Evolutionary conservation across 1,140 invertebrate species (phyloP), one percentile per base, ranked within the genome.

Genomic region (Rhopalosiphum maidis): DNA sequence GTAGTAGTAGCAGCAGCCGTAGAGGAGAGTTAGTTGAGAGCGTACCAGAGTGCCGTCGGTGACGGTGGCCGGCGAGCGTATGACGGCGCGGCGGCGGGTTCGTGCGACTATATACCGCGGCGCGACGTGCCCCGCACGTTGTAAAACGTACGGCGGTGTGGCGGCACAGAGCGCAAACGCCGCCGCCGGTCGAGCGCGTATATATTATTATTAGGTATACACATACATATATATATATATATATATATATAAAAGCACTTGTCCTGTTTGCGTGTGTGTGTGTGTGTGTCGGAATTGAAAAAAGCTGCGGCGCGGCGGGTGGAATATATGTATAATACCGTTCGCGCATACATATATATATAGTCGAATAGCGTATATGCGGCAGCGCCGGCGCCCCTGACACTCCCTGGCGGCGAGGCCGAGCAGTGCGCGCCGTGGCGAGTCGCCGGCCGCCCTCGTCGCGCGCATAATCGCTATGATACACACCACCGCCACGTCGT

Each of bases 51-150:
- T 46, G 46, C 46, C 87, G 23, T 37, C 88, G 48, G 35, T 89
- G 88, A 89, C 88, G 88, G 88, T n/a, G 51, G 51, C 88, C 51
- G 51, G 37, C 88, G 88, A 89, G 88, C 51, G 88, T 89, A 89
- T 89, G 88, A 89, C 48, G 48, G 35, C 46, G n/a, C 25, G 85
- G n/a, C 23, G 41, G 30, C 46, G 8, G 7, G 3, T 22, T 30
- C 48, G 48, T 25, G 41, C 83, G 83, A 85, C 83, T 85, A 43
- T 46, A 77, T 87, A 87, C 85, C 85, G 88, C n/a, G 88, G 22
- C n/a, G n/a, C 35, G 48, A 11, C 22, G 88, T 89, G 21, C n/a
- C 35, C 48, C 22, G 51, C 51, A 35, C 87, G 46, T 86, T 85
- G 41, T 83, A 23, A 77, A 37, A 83, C 37, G 43, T 87, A 46